A percentile compares a stretch with the other conserved stretches of the same genome.
phyloP scores from a whole-genome alignment of 1,140 invertebrate genomes.

The Idris sp. region DNA sequence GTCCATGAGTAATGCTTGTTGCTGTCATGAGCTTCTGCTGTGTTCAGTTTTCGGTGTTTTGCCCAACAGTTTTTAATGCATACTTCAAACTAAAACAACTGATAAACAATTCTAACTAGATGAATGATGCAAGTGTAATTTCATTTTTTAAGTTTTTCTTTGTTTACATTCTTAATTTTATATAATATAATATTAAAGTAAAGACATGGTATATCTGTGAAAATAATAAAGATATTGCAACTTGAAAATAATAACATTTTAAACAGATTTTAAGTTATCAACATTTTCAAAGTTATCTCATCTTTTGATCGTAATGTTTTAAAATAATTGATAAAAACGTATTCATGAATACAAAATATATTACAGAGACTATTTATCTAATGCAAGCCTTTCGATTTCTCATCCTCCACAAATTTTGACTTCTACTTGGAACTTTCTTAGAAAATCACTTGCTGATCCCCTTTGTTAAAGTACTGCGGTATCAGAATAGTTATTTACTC shows the following conservation, averaged over 20 bases:
- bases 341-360: constrained; percentile 29
- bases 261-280: no score
- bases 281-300: constrained; percentile 3
- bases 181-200: no score
- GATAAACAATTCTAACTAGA: background rate
- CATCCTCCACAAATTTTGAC: constrained; percentile 51
- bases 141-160: no score
- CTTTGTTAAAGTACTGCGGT: constrained; percentile 22
- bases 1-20: constrained; percentile 59
- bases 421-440: constrained; percentile 47
- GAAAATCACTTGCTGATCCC: constrained; percentile 42
- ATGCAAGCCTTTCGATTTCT: constrained; percentile 66
- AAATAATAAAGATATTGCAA: no score
- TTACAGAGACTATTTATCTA: constrained; percentile 69
- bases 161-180: no score
- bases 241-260: no score
- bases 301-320: no score
- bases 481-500: constrained; percentile 65
- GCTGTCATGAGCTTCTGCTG: constrained; percentile 51
- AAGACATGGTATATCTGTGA: no score
- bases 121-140: no score
- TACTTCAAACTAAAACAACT: constrained; percentile 5
- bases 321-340: constrained; percentile 23
- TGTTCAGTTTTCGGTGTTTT: constrained; percentile 60
- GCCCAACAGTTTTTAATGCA: constrained; percentile 45